Evolutionary conservation across 2,113 vertebrate species (phyloP).

Genomic region (Bos indicus): DNA sequence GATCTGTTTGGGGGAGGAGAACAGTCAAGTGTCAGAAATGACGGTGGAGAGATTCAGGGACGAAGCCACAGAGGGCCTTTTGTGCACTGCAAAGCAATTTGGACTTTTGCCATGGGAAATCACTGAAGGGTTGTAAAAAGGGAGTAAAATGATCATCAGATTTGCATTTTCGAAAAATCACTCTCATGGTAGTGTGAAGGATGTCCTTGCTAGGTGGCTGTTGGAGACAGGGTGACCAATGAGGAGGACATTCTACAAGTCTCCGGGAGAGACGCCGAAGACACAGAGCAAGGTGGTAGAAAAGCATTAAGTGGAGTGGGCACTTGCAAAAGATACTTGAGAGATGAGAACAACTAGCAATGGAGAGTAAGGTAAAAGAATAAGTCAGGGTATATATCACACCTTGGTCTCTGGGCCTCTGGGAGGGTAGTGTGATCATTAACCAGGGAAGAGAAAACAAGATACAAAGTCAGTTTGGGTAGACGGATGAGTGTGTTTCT

Average conservation of each 20-base stretch:
- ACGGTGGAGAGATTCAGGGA: constrained; percentile 37
- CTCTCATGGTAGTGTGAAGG: constrained; percentile 52
- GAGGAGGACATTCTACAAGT: background rate
- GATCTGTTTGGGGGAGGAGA: background rate
- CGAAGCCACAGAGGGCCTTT: constrained; percentile 35
- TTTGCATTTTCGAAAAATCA: constrained; percentile 68
- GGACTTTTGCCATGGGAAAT: constrained; percentile 64
- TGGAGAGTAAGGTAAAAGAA: background rate
- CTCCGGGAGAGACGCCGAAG: background rate
- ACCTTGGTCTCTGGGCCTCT: background rate
- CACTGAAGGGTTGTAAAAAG: constrained; percentile 61
- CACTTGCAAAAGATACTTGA: background rate
- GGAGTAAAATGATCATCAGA: constrained; percentile 60
- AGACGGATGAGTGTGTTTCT: background rate
- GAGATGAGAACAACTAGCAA: background rate
- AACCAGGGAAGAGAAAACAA: background rate
- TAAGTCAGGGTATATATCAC: background rate
- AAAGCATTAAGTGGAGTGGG: background rate
- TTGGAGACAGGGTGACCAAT: background rate
- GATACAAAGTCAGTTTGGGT: background rate
- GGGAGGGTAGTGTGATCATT: accelerated
- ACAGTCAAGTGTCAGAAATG: background rate
- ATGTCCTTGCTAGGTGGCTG: constrained; percentile 42
- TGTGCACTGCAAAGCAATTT: constrained; percentile 58
- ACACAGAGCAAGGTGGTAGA: background rate